Evolutionary conservation across 2,797 vertebrate species (phyloP).

Genomic region (Enteromius anoplus): DNA sequence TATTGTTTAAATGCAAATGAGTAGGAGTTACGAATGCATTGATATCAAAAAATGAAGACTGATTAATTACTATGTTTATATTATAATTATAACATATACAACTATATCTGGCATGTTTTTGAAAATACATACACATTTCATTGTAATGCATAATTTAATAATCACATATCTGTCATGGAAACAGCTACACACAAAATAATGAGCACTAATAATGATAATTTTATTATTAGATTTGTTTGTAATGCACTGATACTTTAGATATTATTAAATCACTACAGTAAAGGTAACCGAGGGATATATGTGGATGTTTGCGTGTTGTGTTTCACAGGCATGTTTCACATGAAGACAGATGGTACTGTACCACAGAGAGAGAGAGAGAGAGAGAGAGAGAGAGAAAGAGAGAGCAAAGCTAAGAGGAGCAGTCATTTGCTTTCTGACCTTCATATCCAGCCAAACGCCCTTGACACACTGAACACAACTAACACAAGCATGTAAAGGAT

Average conservation of each 20-base stretch:
- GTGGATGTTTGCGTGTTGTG: slow-evolving; percentile 37
- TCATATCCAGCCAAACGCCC: slow-evolving; percentile 25
- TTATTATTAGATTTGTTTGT: neutral
- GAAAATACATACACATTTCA: neutral
- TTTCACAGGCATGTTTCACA: slow-evolving; percentile 49
- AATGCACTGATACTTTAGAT: neutral
- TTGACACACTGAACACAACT: slow-evolving; percentile 19
- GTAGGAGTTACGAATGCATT: neutral
- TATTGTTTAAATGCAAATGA: neutral
- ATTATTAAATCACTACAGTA: slow-evolving; percentile 11
- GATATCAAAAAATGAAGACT: neutral
- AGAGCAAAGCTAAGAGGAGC: slow-evolving; percentile 12
- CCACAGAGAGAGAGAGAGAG: slow-evolving; percentile 22
- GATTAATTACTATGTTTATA: neutral
- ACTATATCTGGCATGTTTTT: neutral
- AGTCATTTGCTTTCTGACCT: slow-evolving; percentile 30
- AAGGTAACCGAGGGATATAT: neutral
- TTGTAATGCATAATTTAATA: neutral
- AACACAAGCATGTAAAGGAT: slow-evolving; percentile 24
- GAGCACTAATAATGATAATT: neutral
- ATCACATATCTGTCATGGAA: neutral
- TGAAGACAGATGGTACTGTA: slow-evolving; percentile 43
- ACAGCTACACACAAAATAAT: neutral
- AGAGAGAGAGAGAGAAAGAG: slow-evolving; percentile 8
- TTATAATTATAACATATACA: neutral